These are phyloP conservation scores for Lagenorhynchus albirostris DNA, from an alignment of 2,113 vertebrate genomes.

Conservation along the genomic window DNA sequence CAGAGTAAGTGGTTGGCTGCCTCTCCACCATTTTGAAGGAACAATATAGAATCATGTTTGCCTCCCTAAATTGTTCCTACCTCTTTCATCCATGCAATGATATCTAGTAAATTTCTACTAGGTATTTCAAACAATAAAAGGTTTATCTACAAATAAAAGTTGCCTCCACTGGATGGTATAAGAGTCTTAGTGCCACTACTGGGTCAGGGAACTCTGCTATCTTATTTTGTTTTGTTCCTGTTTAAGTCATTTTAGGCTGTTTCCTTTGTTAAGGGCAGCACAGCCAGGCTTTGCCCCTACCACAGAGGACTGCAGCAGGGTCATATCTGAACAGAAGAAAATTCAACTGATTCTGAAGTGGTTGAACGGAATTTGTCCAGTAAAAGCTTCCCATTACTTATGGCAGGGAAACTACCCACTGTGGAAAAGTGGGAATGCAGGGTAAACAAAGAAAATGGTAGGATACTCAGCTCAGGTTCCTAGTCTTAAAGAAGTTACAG, in stretches of 20 bases:
- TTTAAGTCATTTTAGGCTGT: background rate
- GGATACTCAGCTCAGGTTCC: background rate
- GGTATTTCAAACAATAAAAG: background rate
- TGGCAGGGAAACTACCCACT: background rate
- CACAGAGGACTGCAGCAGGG: background rate
- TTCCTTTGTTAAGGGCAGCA: background rate
- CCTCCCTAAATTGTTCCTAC: background rate
- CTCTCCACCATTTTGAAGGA: background rate
- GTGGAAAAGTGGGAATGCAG: background rate
- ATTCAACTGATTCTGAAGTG: background rate
- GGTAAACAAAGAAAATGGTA: background rate
- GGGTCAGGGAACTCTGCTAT: too few species aligned
- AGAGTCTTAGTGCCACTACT: background rate
- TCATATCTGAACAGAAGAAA: background rate
- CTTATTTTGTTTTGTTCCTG: background rate
- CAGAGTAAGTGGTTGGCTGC: background rate
- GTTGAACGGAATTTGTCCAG: background rate
- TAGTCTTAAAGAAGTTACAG: background rate
- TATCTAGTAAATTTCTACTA: background rate
- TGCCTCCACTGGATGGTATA: background rate
- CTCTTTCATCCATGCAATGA: background rate
- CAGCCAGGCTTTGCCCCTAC: background rate
- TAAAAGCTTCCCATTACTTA: background rate
- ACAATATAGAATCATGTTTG: background rate
- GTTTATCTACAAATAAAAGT: background rate